Base-by-base conservation (phyloP, 2,888 invertebrate species). In the Epicampocera succincta region DNA sequence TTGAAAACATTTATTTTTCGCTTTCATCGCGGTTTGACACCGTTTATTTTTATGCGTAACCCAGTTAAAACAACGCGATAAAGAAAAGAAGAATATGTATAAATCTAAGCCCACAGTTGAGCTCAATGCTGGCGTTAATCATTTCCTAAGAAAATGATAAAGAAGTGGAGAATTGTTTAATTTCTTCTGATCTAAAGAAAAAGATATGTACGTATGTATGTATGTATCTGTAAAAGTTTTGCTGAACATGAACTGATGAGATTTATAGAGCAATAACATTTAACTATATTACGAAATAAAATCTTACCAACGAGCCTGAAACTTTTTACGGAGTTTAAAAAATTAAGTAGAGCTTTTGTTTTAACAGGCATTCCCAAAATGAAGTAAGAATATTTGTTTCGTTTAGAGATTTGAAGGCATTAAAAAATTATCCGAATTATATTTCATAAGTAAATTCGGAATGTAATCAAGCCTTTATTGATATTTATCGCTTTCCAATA, bases 181-280 rank as follows among this genome's bases (percentile, higher is more conserved):
- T 56, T 42, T 74, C 9, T 6, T 33, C 33, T 63, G 17, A 71
- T 71, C 58, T 77, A 42, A 4, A 9, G 5, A 1, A 17, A 48
- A 52, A 48, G 21, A 3, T 33, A 48, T 65, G n/a, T n/a, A n/a
- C n/a, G n/a, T n/a, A n/a, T n/a, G n/a, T n/a, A n/a, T n/a, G n/a
- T n/a, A n/a, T n/a, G n/a, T n/a, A n/a, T n/a, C n/a, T n/a, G 44
- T 40, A 48, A 48, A 54, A 11, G 38, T 33, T 60, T 61, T 44
- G 54, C 58, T 71, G 40, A 33, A 40, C 48, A 78, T 52, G 48
- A 69, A 50, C 25, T 52, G 58, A 58, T 65, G 65, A 74, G 66
- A 76, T 80, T 80, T 81, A 76, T 81, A 66, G 46, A 50, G 50
- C 40, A 61, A 81, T 76, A 81, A 81, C 76, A 76, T 25, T 54